Conservation (phyloP, 2,888 invertebrate genomes). For the Amaurobius ferox region DNA sequence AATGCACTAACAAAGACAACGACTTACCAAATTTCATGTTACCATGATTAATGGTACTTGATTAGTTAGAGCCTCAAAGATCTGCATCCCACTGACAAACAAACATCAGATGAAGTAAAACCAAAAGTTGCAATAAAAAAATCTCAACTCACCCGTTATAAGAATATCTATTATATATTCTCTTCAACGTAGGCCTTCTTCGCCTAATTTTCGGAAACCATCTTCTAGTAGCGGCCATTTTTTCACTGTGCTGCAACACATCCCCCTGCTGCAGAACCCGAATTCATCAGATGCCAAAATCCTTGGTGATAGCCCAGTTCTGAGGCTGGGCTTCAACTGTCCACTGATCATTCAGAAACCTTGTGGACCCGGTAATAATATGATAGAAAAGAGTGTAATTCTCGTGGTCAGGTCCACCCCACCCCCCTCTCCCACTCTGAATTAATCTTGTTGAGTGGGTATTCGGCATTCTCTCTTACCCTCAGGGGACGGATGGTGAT, state of each 20-base stretch:
- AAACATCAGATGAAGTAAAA: background rate
- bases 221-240: conserved; percentile 50
- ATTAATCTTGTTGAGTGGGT: conserved; percentile 64
- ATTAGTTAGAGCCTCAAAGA: too few species aligned
- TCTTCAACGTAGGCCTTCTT: conserved; percentile 39
- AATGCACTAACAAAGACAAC: too few species aligned
- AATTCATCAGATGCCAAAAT: conserved; percentile 4
- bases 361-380: conserved; percentile 20
- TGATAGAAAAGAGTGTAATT: background rate
- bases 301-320: conserved; percentile 38
- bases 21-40: too few species aligned
- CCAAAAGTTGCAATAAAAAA: background rate
- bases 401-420: background rate
- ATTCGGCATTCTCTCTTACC: background rate
- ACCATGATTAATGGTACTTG: too few species aligned
- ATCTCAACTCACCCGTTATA: conserved; percentile 43
- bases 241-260: background rate
- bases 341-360: conserved; percentile 48
- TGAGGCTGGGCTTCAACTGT: conserved; percentile 21
- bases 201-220: conserved; percentile 59
- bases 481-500: background rate
- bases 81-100: too few species aligned
- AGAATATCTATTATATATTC: conserved; percentile 46
- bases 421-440: too few species aligned
- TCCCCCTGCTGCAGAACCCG: background rate